A percentile compares a stretch with the other conserved stretches of the same genome.
phyloP scores from a whole-genome alignment of 1,140 invertebrate species.

The Apis dorsata region DNA sequence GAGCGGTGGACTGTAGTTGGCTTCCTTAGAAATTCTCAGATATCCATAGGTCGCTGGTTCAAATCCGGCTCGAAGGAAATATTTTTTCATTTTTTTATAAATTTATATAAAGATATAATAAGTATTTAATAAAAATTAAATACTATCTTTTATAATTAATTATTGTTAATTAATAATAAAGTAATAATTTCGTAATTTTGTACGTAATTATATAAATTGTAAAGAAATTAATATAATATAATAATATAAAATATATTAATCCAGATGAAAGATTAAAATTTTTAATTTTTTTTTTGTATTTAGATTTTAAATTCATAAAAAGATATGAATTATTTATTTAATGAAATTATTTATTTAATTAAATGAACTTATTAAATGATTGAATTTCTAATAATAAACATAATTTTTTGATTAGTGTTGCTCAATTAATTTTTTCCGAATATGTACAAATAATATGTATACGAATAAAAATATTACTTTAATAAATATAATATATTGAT shows the following conservation, averaged over 20 bases:
- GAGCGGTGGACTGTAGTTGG: conserved; percentile 91
- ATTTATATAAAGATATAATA: not conserved
- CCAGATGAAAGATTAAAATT: not conserved
- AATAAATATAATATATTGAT: too few relatives aligned
- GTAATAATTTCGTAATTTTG: not conserved
- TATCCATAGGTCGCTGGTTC: conserved; percentile 78
- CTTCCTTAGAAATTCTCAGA: not conserved
- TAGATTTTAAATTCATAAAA: too few relatives aligned
- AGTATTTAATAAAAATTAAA: not conserved
- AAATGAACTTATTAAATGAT: not conserved
- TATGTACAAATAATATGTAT: not conserved
- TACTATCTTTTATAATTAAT: not conserved
- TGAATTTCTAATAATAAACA: not conserved
- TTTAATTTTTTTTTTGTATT: not conserved
- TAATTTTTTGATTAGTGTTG: too few relatives aligned
- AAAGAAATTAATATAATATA: not conserved
- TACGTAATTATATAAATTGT: not conserved
- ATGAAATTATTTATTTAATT: not conserved
- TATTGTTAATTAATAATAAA: not conserved
- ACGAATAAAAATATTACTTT: not conserved
- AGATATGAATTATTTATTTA: not conserved
- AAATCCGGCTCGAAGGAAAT: conserved; percentile 76
- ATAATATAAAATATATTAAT: too few relatives aligned
- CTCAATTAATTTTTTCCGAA: not conserved
- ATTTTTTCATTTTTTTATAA: not conserved